Base-by-base conservation (phyloP, 2,888 invertebrate genomes). In the Resseliella maxima region DNA sequence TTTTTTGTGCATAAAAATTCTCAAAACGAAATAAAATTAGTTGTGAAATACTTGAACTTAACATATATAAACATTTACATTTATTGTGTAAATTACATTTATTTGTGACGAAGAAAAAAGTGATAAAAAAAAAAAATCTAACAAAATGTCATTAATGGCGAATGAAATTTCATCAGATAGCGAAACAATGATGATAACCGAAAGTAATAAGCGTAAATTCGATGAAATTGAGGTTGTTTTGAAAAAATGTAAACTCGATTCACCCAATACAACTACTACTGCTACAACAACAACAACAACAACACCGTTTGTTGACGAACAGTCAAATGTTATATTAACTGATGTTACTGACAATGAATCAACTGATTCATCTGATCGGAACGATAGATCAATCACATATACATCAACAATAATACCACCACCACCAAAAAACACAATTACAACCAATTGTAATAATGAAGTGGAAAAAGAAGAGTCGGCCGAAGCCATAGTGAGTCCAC, bases 401-500 rank as follows among this genome's bases (percentile, higher is more conserved):
- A 24, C 46, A 41, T n/a, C 38, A 45, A 15, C 72, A 35, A 35
- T n/a, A n/a, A n/a, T n/a, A n/a, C n/a, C n/a, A n/a, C n/a, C n/a
- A n/a, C n/a, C n/a, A n/a, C n/a, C n/a, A n/a, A n/a, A n/a, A n/a
- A n/a, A n/a, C n/a, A n/a, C 72, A 31, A 31, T 72, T 31, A 12
- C 31, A 0, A 15, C 5, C 15, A 27, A 72, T 31, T 85, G 45
- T 45, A 24, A 46, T 45, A 85, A 85, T 41, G 12, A 24, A 10
- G 1, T 12, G 15, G 31, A 45, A 3, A 27, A 85, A 45, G 5
- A 45, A 27, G 45, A 85, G 31, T 5, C n/a, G 12, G 0, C 27
- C 18, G 81, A n/a, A 38, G n/a, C 83, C 41, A 85, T 64, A 0
- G 24, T 35, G 8, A n/a, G 86, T 41, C 87, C 88, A 27, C 41